phyloP scores from a whole-genome alignment of 2,797 vertebrate genomes.

The Pyrocephalus nanus region DNA sequence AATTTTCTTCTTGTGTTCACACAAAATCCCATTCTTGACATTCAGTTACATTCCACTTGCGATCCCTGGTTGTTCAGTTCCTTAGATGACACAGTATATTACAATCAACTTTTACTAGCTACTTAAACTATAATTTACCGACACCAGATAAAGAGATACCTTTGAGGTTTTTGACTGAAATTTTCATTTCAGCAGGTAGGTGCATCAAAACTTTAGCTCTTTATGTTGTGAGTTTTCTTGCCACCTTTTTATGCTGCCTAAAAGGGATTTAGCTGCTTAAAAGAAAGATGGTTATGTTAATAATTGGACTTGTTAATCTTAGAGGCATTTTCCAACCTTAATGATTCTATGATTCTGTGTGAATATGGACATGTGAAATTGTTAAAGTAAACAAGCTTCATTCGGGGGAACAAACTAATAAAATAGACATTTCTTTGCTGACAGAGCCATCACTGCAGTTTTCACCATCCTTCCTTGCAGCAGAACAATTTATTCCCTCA shows the following conservation, averaged over 20 bases:
- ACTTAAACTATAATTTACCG: not conserved
- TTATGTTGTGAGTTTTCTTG: not conserved
- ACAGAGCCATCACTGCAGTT: not conserved
- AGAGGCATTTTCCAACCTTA: not conserved
- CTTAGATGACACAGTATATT: not conserved
- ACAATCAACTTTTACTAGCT: not conserved
- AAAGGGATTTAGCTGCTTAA: not conserved
- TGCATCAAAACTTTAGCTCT: not conserved
- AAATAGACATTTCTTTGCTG: accelerated
- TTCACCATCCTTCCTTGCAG: not conserved
- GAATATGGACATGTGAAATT: not conserved
- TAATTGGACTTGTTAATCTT: not conserved
- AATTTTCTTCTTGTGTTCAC: not conserved
- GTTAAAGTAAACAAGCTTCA: not conserved
- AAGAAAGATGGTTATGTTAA: not conserved
- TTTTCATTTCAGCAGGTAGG: not conserved
- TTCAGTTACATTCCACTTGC: not conserved
- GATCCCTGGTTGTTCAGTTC: not conserved
- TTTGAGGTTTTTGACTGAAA: not conserved
- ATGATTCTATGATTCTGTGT: not conserved
- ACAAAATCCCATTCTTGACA: not conserved
- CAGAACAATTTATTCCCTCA: not conserved
- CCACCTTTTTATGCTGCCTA: not conserved
- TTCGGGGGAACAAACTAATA: not conserved
- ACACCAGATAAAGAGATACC: not conserved